Conservation (phyloP, 2,113 vertebrate genomes). For the Coracopsis vasa region DNA sequence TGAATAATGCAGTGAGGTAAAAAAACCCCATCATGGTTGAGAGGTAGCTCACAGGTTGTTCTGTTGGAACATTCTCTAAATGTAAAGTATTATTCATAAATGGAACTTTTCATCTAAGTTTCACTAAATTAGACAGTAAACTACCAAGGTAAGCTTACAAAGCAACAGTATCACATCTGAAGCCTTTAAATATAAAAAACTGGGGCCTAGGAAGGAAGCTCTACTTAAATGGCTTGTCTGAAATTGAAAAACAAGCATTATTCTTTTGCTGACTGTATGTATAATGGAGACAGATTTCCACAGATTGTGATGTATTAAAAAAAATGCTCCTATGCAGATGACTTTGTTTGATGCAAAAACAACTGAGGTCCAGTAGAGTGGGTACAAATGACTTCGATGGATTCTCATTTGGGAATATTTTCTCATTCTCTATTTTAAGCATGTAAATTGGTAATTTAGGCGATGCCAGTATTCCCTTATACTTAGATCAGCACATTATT, state of each 20-base stretch:
- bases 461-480: neutral
- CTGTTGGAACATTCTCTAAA: constrained; percentile 27
- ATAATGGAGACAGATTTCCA: neutral
- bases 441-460: neutral
- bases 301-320: neutral
- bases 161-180: neutral
- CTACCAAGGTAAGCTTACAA: neutral
- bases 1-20: constrained; percentile 52
- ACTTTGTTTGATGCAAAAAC: neutral
- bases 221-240: neutral
- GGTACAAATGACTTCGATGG: neutral
- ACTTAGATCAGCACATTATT: neutral
- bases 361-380: neutral
- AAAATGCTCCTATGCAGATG: neutral
- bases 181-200: neutral
- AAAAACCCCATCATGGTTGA: neutral
- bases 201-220: neutral
- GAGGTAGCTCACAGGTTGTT: constrained; percentile 20
- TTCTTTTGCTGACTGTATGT: neutral
- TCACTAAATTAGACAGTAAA: constrained; percentile 17
- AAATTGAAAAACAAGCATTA: neutral
- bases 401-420: neutral
- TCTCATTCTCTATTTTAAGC: neutral
- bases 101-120: neutral
- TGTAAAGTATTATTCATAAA: neutral